Conservation (phyloP, 2,888 invertebrate genomes). For the Patella pellucida region DNA sequence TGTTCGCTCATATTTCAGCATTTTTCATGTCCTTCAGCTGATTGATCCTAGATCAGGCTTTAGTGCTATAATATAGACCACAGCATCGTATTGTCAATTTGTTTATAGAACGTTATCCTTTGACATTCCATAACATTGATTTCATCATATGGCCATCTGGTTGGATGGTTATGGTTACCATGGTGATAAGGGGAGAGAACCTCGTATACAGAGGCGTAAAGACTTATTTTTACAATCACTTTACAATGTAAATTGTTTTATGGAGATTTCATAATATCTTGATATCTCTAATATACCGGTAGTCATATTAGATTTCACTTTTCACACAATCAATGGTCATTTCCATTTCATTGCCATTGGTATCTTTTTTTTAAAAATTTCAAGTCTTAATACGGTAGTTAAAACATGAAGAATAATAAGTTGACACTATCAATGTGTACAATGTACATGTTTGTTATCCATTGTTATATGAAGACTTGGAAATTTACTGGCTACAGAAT, state of each 20-base stretch:
- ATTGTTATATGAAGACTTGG: too few species aligned
- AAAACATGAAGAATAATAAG: too few species aligned
- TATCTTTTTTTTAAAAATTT: too few species aligned
- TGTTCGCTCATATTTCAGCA: constrained; percentile 9
- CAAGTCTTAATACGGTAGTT: too few species aligned
- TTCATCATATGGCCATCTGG: constrained; percentile 1
- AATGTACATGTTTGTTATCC: too few species aligned
- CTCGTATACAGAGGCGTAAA: not conserved
- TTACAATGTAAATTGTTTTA: not conserved
- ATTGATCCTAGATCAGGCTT: not conserved
- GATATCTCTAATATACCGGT: too few species aligned
- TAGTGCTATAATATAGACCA: not conserved
- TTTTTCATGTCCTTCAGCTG: not conserved
- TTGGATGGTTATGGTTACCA: not conserved
- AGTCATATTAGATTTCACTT: too few species aligned
- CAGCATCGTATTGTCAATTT: not conserved
- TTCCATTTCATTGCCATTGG: too few species aligned
- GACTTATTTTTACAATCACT: constrained; percentile 5
- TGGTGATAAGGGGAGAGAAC: constrained; percentile 6
- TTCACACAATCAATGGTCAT: too few species aligned
- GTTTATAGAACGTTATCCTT: not conserved
- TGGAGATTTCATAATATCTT: too few species aligned
- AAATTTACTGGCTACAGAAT: too few species aligned
- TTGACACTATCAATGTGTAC: too few species aligned
- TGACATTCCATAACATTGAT: constrained; percentile 11